Evolutionary conservation across 2,888 invertebrate genomes (phyloP).

Genomic region (Polydrusus pterygomalis): DNA sequence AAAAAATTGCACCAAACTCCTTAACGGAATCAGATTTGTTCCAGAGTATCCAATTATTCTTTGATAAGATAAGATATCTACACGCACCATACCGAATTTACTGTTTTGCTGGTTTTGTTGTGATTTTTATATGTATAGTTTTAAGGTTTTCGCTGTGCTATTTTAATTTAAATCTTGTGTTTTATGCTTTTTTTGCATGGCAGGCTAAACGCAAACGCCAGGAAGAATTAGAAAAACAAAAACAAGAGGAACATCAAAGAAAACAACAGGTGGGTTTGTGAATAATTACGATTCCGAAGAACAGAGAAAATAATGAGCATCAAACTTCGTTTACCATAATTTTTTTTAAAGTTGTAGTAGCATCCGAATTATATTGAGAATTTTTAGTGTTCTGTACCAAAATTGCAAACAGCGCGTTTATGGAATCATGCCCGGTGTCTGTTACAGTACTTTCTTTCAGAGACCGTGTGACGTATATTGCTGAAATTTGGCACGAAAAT

Average conservation of each 20-base stretch:
- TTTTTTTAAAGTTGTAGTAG: too few relatives aligned
- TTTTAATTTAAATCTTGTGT: constrained; percentile 5
- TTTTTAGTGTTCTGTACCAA: not conserved
- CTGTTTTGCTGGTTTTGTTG: not conserved
- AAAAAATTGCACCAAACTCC: too few relatives aligned
- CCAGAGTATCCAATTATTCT: not conserved
- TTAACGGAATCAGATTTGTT: not conserved
- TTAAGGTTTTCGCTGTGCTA: constrained; percentile 17
- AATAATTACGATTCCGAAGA: too few relatives aligned
- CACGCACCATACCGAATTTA: not conserved
- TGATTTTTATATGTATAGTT: constrained; percentile 2
- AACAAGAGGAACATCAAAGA: constrained; percentile 88
- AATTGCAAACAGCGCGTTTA: too few relatives aligned
- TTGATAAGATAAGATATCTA: too few relatives aligned
- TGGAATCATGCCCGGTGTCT: too few relatives aligned
- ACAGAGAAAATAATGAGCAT: too few relatives aligned
- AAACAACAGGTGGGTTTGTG: constrained; percentile 84
- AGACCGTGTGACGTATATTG: too few relatives aligned
- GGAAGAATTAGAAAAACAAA: constrained; percentile 89
- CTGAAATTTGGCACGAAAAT: too few relatives aligned
- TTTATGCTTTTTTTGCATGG: constrained; percentile 68
- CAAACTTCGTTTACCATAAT: too few relatives aligned
- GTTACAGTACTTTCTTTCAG: too few relatives aligned
- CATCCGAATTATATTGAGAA: too few relatives aligned
- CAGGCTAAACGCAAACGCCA: constrained; percentile 91